A percentile compares a stretch with the other conserved stretches of the same genome.
Conservation (phyloP, 2,888 invertebrate species). For the Euproctis similis region DNA sequence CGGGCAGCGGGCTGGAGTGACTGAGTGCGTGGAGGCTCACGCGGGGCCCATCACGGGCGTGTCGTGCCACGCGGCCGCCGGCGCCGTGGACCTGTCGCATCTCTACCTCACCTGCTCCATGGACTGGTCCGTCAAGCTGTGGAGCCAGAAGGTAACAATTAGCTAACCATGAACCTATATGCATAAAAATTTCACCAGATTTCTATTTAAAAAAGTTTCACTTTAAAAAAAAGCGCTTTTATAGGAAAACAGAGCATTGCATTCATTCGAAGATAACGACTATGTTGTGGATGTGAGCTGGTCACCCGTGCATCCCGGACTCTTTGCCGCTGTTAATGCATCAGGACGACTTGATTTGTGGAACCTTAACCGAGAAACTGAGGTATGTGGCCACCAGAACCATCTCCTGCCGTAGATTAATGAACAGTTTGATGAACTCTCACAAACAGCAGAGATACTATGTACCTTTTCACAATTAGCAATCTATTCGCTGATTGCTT, state of each 20-base stretch:
- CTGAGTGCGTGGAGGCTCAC: conserved; percentile 94
- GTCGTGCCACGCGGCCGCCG: conserved; percentile 90
- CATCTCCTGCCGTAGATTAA: too few relatives aligned
- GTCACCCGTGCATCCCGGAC: conserved; percentile 98
- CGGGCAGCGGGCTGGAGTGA: conserved; percentile 94
- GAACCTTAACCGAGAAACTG: conserved; percentile 97
- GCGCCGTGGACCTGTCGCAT: conserved; percentile 90
- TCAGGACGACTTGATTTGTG: conserved; percentile 95
- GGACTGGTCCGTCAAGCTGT: conserved; percentile 99
- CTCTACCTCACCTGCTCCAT: conserved; percentile 97
- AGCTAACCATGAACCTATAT: too few relatives aligned
- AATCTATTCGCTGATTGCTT: too few relatives aligned
- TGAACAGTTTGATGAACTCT: too few relatives aligned
- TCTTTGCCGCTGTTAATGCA: conserved; percentile 97
- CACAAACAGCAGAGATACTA: too few relatives aligned
- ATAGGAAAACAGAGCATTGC: conserved; percentile 92
- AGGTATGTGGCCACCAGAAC: too few relatives aligned
- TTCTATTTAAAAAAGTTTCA: too few relatives aligned
- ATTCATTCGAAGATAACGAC: conserved; percentile 98
- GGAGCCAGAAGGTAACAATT: conserved; percentile 95
- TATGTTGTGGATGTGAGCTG: conserved; percentile 98
- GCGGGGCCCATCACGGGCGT: conserved; percentile 96
- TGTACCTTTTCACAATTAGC: too few relatives aligned
- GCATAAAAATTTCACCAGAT: neutral
- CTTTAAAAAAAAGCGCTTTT: neutral